phyloP scores from a whole-genome alignment of 2,113 vertebrate species.

The Harpagus bidentatus region DNA sequence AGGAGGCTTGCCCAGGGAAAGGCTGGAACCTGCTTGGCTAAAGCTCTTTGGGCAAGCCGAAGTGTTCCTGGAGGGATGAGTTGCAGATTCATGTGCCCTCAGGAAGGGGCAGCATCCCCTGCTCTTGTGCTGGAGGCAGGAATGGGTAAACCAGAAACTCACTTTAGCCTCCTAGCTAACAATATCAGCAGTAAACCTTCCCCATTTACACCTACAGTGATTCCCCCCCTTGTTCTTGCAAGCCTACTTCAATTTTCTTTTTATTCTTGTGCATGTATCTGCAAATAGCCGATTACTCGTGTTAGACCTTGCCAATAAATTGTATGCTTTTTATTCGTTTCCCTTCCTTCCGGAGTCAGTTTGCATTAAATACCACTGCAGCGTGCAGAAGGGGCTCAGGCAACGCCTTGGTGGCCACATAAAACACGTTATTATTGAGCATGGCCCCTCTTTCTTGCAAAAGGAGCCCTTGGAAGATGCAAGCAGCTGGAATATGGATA shows the following conservation, averaged over 20 bases:
- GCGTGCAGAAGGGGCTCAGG: background rate
- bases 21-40: background rate
- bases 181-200: background rate
- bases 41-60: background rate
- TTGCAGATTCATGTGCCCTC: rapidly evolving
- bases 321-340: background rate
- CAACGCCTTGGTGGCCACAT: background rate
- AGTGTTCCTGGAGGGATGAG: background rate
- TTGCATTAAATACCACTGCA: background rate
- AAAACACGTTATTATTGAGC: background rate
- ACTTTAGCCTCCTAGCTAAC: background rate
- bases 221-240: background rate
- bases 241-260: slow-evolving; percentile 8
- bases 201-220: background rate
- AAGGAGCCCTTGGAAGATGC: slow-evolving; percentile 4
- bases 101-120: background rate
- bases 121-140: background rate
- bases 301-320: slow-evolving; percentile 3
- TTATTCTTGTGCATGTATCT: slow-evolving; percentile 3
- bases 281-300: background rate
- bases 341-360: background rate
- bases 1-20: background rate
- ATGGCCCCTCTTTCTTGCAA: background rate
- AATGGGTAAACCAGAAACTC: background rate
- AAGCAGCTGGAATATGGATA: slow-evolving; percentile 14